These are phyloP conservation scores for Sphinx pinastri DNA, from an alignment of 2,888 invertebrate genomes.

Conservation along the genomic window DNA sequence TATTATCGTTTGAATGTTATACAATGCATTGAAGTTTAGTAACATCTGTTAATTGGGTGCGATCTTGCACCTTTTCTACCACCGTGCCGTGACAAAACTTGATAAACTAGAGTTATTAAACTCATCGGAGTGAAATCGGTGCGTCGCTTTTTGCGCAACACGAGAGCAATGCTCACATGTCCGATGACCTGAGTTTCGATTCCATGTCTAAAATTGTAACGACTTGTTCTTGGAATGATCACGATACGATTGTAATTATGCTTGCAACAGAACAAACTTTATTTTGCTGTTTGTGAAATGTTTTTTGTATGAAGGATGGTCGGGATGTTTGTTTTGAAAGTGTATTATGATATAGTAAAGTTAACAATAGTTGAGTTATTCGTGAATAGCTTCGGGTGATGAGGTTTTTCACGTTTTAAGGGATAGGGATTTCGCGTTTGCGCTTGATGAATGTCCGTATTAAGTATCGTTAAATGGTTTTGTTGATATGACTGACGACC, in stretches of 20 bases:
- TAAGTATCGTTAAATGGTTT: neutral
- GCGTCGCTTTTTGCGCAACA: constrained; percentile 65
- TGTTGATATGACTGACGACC: neutral
- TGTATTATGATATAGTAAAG: constrained; percentile 51
- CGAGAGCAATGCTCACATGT: constrained; percentile 52
- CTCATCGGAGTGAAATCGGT: constrained; percentile 66
- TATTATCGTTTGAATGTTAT: constrained; percentile 9
- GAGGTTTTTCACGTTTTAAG: constrained; percentile 52
- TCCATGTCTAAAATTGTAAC: constrained; percentile 79
- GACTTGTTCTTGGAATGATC: constrained; percentile 71
- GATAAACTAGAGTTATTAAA: constrained; percentile 47
- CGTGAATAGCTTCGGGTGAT: constrained; percentile 79
- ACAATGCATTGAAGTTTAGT: constrained; percentile 9
- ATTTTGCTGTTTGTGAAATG: constrained; percentile 26
- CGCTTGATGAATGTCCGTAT: constrained; percentile 2
- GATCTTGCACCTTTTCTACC: constrained; percentile 5
- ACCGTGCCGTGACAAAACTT: constrained; percentile 55
- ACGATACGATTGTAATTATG: constrained; percentile 79
- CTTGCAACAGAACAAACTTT: constrained; percentile 54
- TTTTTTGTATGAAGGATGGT: constrained; percentile 29
- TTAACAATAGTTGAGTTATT: constrained; percentile 75
- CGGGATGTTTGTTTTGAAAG: constrained; percentile 29
- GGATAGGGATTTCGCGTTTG: constrained; percentile 1
- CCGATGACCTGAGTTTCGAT: constrained; percentile 73
- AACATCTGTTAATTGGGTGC: constrained; percentile 14